phyloP scores from a whole-genome alignment of 2,888 invertebrate genomes.

The Amphipyra tragopoginis region DNA sequence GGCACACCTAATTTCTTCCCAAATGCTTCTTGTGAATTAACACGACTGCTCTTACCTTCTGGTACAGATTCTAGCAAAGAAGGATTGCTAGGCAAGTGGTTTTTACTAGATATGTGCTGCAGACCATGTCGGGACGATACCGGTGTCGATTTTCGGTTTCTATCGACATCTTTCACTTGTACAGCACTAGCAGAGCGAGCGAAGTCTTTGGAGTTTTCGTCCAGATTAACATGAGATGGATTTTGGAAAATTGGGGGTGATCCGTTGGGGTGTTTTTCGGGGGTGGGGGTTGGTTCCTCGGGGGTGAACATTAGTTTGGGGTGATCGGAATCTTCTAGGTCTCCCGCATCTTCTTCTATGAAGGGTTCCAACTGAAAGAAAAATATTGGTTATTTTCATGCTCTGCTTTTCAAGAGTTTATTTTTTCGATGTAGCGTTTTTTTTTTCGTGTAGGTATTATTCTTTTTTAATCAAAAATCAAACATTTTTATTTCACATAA shows the following conservation, averaged over 20 bases:
- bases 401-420: background rate
- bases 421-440: background rate
- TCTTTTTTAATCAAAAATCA: too few species aligned
- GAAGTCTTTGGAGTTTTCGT: conserved; percentile 79
- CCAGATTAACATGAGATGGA: conserved; percentile 69
- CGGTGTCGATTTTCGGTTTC: conserved; percentile 80
- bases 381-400: background rate
- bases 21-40: conserved; percentile 80
- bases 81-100: conserved; percentile 91
- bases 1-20: conserved; percentile 79
- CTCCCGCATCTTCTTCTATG: conserved; percentile 78
- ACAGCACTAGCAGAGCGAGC: conserved; percentile 93
- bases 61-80: conserved; percentile 92
- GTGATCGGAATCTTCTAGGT: conserved; percentile 67
- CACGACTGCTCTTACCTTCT: conserved; percentile 87
- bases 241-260: conserved; percentile 79
- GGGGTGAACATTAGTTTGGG: conserved; percentile 75
- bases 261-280: conserved; percentile 73
- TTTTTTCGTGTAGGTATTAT: background rate
- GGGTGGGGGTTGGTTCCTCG: conserved; percentile 65
- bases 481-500: too few species aligned
- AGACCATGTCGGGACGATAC: conserved; percentile 80
- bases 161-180: conserved; percentile 83
- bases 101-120: conserved; percentile 91
- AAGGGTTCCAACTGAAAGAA: conserved; percentile 78